Evolutionary conservation across 2,113 vertebrate genomes (phyloP).

Genomic region (Typhlomys cinereus): DNA sequence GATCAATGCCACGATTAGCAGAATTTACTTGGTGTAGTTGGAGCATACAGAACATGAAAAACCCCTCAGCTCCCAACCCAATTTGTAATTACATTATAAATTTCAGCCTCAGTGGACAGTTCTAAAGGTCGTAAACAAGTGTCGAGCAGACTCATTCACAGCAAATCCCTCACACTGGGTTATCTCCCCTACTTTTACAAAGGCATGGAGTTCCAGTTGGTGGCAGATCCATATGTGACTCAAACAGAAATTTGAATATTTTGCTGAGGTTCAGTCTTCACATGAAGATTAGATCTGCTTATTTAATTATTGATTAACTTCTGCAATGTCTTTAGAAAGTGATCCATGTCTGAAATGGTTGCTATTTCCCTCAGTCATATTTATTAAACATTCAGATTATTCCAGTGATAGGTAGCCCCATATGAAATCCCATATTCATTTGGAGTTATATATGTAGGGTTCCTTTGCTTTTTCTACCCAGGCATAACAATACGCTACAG

Average conservation of each 20-base stretch:
- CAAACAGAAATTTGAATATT: no score
- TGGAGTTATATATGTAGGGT: not conserved
- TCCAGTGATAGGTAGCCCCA: not conserved
- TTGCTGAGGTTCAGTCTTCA: slow-evolving; percentile 4
- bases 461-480: not conserved
- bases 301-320: slow-evolving; percentile 1
- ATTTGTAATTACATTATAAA: slow-evolving; percentile 73
- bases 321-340: slow-evolving; percentile 61
- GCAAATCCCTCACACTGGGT: not conserved
- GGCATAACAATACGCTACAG: not conserved
- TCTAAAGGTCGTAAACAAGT: slow-evolving; percentile 50
- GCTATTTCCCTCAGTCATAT: not conserved
- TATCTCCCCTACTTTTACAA: slow-evolving; percentile 3
- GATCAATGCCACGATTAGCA: slow-evolving; percentile 52
- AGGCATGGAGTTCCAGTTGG: slow-evolving; percentile 3
- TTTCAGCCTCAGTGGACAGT: slow-evolving; percentile 55
- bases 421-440: not conserved
- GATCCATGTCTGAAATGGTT: slow-evolving; percentile 67
- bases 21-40: slow-evolving; percentile 49
- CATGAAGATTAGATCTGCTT: slow-evolving; percentile 51
- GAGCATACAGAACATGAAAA: slow-evolving; percentile 64
- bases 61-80: not conserved
- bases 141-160: slow-evolving; percentile 1
- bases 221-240: no score
- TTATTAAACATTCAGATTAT: slow-evolving; percentile 1